Evolutionary conservation across 2,888 invertebrate species (phyloP).

Genomic region (Platerodrilus igneus): DNA sequence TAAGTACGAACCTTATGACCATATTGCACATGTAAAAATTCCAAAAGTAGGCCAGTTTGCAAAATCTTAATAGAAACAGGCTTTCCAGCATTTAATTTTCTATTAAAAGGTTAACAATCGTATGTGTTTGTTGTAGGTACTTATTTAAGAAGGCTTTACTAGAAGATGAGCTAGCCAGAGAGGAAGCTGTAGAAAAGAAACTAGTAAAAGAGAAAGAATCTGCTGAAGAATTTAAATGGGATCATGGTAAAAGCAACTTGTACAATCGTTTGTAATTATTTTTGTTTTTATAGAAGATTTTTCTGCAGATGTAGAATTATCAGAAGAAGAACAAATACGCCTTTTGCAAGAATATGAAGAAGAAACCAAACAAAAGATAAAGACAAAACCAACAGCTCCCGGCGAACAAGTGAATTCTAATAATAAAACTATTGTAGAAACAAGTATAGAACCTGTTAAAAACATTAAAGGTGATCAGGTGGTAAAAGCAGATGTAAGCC

Average conservation of each 20-base stretch:
- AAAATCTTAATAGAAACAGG: too few species aligned
- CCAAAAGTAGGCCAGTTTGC: too few species aligned
- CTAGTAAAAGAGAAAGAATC: conserved; percentile 49
- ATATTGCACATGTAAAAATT: too few species aligned
- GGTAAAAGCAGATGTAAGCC: conserved; percentile 11
- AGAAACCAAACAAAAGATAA: conserved; percentile 47
- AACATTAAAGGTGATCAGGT: conserved; percentile 11
- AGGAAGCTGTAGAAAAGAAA: conserved; percentile 55
- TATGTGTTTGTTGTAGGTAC: conserved; percentile 50
- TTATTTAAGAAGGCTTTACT: conserved; percentile 76
- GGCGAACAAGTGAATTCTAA: conserved; percentile 13
- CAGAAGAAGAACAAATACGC: conserved; percentile 66
- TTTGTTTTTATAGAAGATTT: conserved; percentile 53
- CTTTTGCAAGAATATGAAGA: conserved; percentile 65
- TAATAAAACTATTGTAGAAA: conserved; percentile 6
- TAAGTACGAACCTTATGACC: too few species aligned
- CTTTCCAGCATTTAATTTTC: too few species aligned
- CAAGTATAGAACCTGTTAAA: conserved; percentile 9
- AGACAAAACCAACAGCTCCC: conserved; percentile 29
- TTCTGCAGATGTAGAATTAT: conserved; percentile 60
- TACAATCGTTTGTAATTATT: conserved; percentile 4
- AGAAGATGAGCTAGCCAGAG: conserved; percentile 67
- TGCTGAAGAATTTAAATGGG: conserved; percentile 49
- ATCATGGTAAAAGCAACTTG: conserved; percentile 43
- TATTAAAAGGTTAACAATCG: too few species aligned